These are phyloP conservation scores for Amphiprion percula DNA, from an alignment of 2,113 vertebrate species.

Conservation along the genomic window DNA sequence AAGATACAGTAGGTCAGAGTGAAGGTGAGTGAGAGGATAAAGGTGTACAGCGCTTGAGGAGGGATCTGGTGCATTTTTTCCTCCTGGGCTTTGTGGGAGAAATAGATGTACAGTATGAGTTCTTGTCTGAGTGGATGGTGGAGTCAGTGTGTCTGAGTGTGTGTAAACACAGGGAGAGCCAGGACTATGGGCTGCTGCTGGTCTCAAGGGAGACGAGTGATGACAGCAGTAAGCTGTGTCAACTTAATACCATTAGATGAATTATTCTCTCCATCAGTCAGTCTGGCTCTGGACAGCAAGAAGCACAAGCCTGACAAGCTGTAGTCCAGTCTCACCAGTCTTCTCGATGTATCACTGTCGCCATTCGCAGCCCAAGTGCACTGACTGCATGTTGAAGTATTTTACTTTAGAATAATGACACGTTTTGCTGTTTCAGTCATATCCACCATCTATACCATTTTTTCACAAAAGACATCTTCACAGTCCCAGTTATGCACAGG, in stretches of 20 bases:
- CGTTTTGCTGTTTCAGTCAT: not conserved
- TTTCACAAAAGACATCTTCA: too few species aligned
- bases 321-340: constrained; percentile 9
- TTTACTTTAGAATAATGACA: not conserved
- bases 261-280: constrained; percentile 72
- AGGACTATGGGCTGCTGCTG: constrained; percentile 30
- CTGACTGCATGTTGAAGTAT: not conserved
- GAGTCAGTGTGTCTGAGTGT: not conserved
- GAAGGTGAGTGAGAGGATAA: not conserved
- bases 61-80: too few species aligned
- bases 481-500: too few species aligned
- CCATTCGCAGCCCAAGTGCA: not conserved
- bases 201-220: constrained; percentile 40
- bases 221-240: constrained; percentile 66
- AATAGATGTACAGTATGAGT: not conserved
- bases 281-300: constrained; percentile 36
- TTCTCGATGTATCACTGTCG: constrained; percentile 6
- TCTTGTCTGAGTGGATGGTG: not conserved
- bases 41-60: too few species aligned
- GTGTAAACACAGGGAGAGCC: not conserved
- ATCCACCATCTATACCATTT: too few species aligned
- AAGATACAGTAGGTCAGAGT: constrained; percentile 6
- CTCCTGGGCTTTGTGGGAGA: not conserved
- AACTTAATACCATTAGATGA: constrained; percentile 68
- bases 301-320: constrained; percentile 31